Evolutionary conservation across 2,888 invertebrate genomes (phyloP).

Genomic region (Nemoura dubitans): DNA sequence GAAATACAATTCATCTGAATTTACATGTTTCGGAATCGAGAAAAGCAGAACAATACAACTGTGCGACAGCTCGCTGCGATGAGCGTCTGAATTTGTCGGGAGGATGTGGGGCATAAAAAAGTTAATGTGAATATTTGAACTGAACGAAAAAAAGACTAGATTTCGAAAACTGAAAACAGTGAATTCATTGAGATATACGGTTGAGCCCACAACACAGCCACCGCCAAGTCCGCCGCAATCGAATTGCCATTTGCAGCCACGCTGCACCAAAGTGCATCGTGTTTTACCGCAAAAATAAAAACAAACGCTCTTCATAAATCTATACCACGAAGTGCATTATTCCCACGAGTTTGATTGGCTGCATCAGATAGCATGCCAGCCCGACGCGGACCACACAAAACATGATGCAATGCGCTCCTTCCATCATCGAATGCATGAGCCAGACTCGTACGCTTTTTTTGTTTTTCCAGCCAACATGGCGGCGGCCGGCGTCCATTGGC

Average conservation of each 20-base stretch:
- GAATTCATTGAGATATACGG: not conserved
- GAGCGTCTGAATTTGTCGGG: not conserved
- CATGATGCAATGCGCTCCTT: conserved; percentile 8
- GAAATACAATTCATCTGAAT: conserved; percentile 43
- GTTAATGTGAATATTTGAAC: conserved; percentile 24
- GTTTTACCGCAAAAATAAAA: not conserved
- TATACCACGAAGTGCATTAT: conserved; percentile 51
- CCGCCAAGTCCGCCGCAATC: not conserved
- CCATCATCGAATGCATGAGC: no score
- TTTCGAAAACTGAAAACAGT: not conserved
- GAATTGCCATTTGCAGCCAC: not conserved
- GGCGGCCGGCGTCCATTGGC: not conserved
- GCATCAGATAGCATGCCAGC: conserved; percentile 14
- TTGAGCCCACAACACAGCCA: not conserved
- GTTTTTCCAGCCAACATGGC: conserved; percentile 27
- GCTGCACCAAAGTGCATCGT: not conserved
- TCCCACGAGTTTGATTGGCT: conserved; percentile 41
- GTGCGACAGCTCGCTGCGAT: not conserved
- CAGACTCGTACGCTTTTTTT: no score
- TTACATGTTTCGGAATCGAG: conserved; percentile 37
- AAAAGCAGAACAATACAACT: conserved; percentile 32
- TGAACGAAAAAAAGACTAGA: conserved; percentile 49
- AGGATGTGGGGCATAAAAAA: not conserved
- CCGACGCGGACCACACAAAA: not conserved
- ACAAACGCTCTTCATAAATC: not conserved